Evolutionary conservation across 2,113 vertebrate species (phyloP).

Genomic region (Daboia siamensis): DNA sequence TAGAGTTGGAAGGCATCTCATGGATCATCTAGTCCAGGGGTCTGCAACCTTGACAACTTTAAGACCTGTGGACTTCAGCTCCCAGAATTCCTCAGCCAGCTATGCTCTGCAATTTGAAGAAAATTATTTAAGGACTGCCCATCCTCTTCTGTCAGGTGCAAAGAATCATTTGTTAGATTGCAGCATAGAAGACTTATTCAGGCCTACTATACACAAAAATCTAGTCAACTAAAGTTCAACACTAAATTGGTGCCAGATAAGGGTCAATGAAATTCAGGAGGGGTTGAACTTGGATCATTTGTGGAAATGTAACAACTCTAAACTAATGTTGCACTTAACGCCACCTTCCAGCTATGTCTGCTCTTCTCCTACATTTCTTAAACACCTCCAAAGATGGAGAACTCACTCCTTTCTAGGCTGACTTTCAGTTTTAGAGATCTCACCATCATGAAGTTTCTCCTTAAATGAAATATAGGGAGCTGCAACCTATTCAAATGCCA

Average conservation of each 20-base stretch:
- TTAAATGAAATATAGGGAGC: neutral
- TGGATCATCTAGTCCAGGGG: neutral
- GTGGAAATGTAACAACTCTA: no score
- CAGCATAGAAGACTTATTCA: neutral
- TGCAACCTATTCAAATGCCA: neutral
- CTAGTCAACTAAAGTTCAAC: no score
- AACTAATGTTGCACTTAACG: no score
- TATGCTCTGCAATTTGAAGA: neutral
- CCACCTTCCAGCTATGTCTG: no score
- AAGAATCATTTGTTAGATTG: neutral
- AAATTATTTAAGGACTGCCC: neutral
- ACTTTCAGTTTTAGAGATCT: neutral
- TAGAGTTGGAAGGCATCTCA: neutral
- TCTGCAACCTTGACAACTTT: no score
- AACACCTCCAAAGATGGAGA: neutral
- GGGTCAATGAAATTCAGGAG: no score
- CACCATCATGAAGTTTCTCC: no score
- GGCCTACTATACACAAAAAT: no score
- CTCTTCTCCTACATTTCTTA: neutral
- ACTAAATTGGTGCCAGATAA: no score
- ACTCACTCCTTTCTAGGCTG: neutral
- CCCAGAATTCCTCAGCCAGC: no score
- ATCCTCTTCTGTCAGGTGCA: neutral
- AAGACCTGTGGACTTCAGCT: no score
- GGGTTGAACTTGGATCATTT: no score